Conservation (phyloP, 2,888 invertebrate species). For the Lepidocyrtoides sp. region DNA sequence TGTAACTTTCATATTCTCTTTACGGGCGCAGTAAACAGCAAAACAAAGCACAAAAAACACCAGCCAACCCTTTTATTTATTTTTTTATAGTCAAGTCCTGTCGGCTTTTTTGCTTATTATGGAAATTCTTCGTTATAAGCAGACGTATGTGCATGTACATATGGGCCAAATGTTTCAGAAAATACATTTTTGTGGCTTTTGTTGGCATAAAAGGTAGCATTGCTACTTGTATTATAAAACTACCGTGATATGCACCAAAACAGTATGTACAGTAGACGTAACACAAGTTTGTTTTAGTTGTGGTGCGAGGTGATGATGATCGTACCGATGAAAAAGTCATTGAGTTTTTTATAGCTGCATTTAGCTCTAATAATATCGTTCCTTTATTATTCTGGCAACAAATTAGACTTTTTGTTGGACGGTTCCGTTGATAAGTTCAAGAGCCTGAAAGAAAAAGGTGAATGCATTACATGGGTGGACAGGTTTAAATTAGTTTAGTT, state of each 20-base stretch:
- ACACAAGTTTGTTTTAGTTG: background rate
- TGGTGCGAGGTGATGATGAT: background rate
- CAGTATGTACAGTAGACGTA: background rate
- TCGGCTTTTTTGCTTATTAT: slow-evolving; percentile 22
- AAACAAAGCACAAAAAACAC: slow-evolving; percentile 30
- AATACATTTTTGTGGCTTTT: too few species aligned
- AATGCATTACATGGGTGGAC: too few species aligned
- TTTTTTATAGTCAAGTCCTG: background rate
- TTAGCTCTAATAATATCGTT: background rate
- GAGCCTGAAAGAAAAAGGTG: background rate
- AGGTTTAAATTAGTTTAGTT: too few species aligned
- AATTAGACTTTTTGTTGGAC: too few species aligned
- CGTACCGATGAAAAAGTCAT: background rate
- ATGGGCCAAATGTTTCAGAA: too few species aligned
- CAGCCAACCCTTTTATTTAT: slow-evolving; percentile 45
- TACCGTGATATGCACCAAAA: background rate
- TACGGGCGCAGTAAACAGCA: slow-evolving; percentile 20
- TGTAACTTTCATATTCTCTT: slow-evolving; percentile 1
- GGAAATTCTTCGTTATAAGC: too few species aligned
- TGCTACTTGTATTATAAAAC: background rate
- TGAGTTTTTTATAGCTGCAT: slow-evolving; percentile 20
- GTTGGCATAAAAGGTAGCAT: background rate
- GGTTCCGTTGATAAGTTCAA: slow-evolving; percentile 57
- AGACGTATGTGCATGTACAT: too few species aligned
- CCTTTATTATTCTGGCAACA: slow-evolving; percentile 54